Evolutionary conservation across 2,797 vertebrate species (phyloP).

Genomic region (Carapus acus): DNA sequence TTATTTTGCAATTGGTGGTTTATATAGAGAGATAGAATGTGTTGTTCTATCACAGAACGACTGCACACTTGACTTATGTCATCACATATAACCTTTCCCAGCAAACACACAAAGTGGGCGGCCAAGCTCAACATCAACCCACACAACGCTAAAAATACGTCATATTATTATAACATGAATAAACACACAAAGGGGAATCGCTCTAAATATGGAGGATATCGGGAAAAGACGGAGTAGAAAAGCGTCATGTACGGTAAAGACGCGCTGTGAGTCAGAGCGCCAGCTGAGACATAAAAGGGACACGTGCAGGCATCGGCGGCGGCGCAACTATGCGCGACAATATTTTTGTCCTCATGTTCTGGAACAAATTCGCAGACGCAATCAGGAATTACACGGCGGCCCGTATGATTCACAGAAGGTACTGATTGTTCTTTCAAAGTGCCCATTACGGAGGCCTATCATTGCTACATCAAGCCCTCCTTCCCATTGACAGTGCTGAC

Average conservation of each 20-base stretch:
- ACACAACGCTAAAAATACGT: slow-evolving; percentile 28
- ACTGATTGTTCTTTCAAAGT: slow-evolving; percentile 68
- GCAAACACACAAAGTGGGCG: slow-evolving; percentile 15
- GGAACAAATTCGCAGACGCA: slow-evolving; percentile 62
- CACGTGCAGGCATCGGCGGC: slow-evolving; percentile 45
- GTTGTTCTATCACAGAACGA: background rate
- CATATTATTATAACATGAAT: slow-evolving; percentile 38
- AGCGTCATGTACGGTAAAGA: background rate
- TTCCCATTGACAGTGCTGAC: slow-evolving; percentile 73
- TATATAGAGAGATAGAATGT: background rate
- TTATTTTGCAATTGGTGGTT: too few species aligned
- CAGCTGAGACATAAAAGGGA: slow-evolving; percentile 26
- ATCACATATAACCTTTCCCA: slow-evolving; percentile 13
- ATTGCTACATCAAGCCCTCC: slow-evolving; percentile 75
- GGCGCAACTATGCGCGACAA: slow-evolving; percentile 45
- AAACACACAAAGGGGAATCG: slow-evolving; percentile 36
- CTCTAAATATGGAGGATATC: slow-evolving; percentile 33
- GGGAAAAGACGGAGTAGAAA: slow-evolving; percentile 10
- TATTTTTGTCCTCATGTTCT: slow-evolving; percentile 57
- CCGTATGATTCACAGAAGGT: slow-evolving; percentile 70
- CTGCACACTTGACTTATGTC: slow-evolving; percentile 14
- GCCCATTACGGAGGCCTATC: slow-evolving; percentile 74
- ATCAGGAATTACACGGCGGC: slow-evolving; percentile 67
- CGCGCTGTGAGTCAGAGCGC: slow-evolving; percentile 37
- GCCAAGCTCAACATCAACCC: slow-evolving; percentile 20